Conservation (phyloP, 2,113 vertebrate genomes). For the Chloroceryle aenea region DNA sequence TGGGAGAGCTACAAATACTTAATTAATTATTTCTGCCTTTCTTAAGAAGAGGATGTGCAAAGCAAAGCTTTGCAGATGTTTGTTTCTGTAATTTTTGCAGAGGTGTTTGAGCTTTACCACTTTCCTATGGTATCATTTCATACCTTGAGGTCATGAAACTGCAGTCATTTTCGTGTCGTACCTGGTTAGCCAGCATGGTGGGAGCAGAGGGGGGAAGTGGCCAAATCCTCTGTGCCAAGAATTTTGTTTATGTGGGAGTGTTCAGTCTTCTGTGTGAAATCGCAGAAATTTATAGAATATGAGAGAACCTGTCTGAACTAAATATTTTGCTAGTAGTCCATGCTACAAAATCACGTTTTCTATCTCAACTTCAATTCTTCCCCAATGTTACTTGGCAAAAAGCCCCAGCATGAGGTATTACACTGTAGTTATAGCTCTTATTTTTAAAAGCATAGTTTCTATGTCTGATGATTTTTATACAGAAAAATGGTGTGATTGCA, state of each 20-base stretch:
- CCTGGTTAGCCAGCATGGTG: not conserved
- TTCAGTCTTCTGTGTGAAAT: not conserved
- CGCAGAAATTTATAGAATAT: not conserved
- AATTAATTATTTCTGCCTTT: not conserved
- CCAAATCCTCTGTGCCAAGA: not conserved
- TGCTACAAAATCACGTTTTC: not conserved
- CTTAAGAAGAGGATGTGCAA: fast-evolving
- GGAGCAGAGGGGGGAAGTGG: not conserved
- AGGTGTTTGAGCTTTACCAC: not conserved
- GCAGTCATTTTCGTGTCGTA: fast-evolving
- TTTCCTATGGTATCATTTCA: not conserved
- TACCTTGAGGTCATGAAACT: not conserved
- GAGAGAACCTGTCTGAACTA: not conserved
- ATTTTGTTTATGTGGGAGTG: not conserved
- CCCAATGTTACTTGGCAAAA: not conserved
- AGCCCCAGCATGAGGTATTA: not conserved
- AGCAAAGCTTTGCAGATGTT: not conserved
- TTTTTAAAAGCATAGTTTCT: not conserved
- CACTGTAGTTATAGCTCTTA: not conserved
- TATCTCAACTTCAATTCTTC: not conserved
- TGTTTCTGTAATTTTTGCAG: not conserved
- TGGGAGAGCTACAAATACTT: not conserved
- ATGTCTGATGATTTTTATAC: not conserved
- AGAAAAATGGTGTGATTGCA: not conserved
- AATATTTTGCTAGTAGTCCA: not conserved